Evolutionary conservation across 2,797 vertebrate genomes (phyloP), one percentile per base, ranked within the genome.

Genomic region (Buphagus erythrorhynchus): DNA sequence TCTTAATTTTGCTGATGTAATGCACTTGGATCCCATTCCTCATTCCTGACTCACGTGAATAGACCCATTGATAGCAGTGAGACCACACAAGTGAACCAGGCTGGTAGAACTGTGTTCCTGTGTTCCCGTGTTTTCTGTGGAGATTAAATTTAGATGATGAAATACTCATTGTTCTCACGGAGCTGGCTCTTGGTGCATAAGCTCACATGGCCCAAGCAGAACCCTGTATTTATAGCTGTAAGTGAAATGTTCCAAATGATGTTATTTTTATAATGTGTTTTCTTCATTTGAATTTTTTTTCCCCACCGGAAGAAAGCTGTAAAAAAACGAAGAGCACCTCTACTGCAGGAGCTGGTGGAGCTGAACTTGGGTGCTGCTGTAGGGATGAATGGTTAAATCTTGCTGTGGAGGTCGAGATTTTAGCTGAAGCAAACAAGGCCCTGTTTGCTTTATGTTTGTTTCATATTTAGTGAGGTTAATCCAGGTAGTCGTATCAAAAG

Each of bases 81-180:
- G 93, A 92, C 95, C 92, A 93, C 90, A 94, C 94, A 94, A 86
- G 89, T 86, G 78, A 83, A 13, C 38, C 40, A 77, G 67, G 36
- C 72, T 86, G 52, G 51, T 73, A 52, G 73, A 35, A 55, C 79
- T 86, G 31, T 93, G 76, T 54, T 92, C 67, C 81, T 74, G 52
- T 76, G 57, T 85, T 89, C 71, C 45, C 9, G 0, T 90, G 62
- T 80, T 93, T 93, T 86, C 57, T 81, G 69, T 35, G 51, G 55
- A 95, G 86, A 90, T 93, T 93, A 86, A 81, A 84, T 87, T 86
- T 88, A 74, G 83, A 51, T 86, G 79, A 84, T 94, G 58, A 95
- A 95, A 81, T 86, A 58, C 54, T 85, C 48, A 62, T 24, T 91
- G 85, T 83, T 95, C 91, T 86, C 16, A 4, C 40, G 61, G 71